Evolutionary conservation across 2,888 invertebrate species (phyloP).

Genomic region (Belgica antarctica): DNA sequence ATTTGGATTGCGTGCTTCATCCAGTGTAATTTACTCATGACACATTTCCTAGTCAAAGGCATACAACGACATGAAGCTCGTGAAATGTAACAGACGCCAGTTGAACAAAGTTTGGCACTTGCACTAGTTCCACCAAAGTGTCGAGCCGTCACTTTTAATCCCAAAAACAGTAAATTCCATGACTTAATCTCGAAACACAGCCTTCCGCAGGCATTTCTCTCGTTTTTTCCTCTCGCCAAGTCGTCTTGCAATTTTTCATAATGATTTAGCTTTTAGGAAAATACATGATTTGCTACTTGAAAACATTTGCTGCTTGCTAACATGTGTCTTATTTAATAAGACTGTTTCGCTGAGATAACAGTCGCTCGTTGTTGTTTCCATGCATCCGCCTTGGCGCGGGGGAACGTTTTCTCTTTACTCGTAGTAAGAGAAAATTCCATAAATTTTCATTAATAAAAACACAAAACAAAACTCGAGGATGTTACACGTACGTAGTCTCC

Average conservation of each 20-base stretch:
- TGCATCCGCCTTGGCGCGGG: neutral
- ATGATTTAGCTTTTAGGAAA: constrained; percentile 33
- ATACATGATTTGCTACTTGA: constrained; percentile 39
- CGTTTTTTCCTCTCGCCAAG: neutral
- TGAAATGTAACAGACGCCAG: too few species aligned
- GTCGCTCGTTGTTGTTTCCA: neutral
- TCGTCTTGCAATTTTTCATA: constrained; percentile 25
- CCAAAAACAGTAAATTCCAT: constrained; percentile 30
- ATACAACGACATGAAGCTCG: neutral
- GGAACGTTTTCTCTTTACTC: neutral
- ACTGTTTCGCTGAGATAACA: constrained; percentile 16
- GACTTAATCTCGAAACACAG: constrained; percentile 38
- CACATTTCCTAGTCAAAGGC: too few species aligned
- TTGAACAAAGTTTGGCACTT: too few species aligned
- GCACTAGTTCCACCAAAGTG: too few species aligned
- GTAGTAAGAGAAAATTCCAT: too few species aligned
- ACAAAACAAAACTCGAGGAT: constrained; percentile 9
- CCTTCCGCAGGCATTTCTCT: neutral
- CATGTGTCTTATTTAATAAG: constrained; percentile 41
- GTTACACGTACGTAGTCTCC: neutral
- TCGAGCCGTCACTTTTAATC: too few species aligned
- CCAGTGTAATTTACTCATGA: neutral
- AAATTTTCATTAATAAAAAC: constrained; percentile 40
- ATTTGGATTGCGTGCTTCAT: constrained; percentile 23
- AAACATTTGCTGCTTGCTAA: constrained; percentile 34